Conservation (phyloP, 2,797 vertebrate genomes). For the Gallirallus australis region DNA sequence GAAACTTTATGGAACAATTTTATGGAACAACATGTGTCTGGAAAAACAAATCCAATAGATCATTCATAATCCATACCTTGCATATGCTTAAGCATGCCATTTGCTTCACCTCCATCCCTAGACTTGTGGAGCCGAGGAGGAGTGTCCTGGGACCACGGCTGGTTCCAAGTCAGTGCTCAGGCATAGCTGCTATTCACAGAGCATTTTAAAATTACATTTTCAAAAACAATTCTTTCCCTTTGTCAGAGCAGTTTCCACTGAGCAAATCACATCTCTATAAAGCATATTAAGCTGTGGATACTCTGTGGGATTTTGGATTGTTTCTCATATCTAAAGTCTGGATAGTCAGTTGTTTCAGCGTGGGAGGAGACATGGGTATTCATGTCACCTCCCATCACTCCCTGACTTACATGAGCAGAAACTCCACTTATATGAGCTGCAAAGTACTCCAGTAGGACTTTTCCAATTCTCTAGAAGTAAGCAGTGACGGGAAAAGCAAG, state of each 20-base stretch:
- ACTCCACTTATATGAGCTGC: no score
- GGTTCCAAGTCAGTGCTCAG: neutral
- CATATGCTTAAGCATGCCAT: rapidly evolving
- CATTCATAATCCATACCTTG: neutral
- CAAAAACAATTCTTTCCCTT: neutral
- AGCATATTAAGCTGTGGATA: neutral
- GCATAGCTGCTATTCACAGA: rapidly evolving
- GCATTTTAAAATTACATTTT: neutral
- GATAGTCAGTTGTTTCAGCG: neutral
- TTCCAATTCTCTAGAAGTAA: neutral
- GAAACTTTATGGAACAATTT: neutral
- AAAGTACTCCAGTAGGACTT: neutral
- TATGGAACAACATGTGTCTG: neutral
- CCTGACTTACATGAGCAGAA: neutral
- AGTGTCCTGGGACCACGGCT: neutral
- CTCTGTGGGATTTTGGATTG: neutral
- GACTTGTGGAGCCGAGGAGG: rapidly evolving
- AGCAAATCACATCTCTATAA: neutral
- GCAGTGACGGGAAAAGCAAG: neutral
- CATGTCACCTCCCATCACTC: neutral
- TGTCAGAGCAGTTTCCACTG: neutral
- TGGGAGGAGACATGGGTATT: neutral
- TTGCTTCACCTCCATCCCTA: rapidly evolving
- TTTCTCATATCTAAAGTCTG: neutral
- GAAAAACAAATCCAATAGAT: neutral